phyloP scores from a whole-genome alignment of 2,888 invertebrate genomes.

The Pyrocoelia pectoralis region DNA sequence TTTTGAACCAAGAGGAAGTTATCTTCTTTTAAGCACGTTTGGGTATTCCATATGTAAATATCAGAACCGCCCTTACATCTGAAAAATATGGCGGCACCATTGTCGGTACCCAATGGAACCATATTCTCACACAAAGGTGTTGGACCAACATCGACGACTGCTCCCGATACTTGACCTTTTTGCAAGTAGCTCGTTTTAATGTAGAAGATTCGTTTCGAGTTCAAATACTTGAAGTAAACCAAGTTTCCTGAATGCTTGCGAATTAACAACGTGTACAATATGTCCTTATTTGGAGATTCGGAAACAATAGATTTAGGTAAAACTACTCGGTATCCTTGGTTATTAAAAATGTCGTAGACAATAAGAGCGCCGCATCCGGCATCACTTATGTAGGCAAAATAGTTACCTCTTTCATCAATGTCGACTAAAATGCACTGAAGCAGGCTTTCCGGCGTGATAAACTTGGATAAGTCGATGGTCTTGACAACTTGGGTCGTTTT shows the following conservation, averaged over 20 bases:
- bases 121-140: conserved; percentile 63
- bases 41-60: conserved; percentile 71
- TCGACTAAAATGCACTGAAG: conserved; percentile 69
- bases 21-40: conserved; percentile 64
- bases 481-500: conserved; percentile 67
- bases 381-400: conserved; percentile 62
- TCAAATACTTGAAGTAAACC: conserved; percentile 68
- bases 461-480: conserved; percentile 63
- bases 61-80: conserved; percentile 69
- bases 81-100: conserved; percentile 67
- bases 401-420: conserved; percentile 62
- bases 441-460: conserved; percentile 63
- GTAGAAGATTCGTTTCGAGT: conserved; percentile 65
- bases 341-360: conserved; percentile 63
- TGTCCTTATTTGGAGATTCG: conserved; percentile 60
- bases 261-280: conserved; percentile 66
- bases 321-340: conserved; percentile 65
- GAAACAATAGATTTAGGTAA: conserved; percentile 64
- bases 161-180: conserved; percentile 63
- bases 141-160: conserved; percentile 66
- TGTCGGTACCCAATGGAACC: conserved; percentile 68
- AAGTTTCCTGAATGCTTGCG: conserved; percentile 60
- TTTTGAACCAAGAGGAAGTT: conserved; percentile 67
- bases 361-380: conserved; percentile 60
- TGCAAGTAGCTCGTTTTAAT: conserved; percentile 65